Percentiles rank a stretch among this genome's conserved stretches.
phyloP scores from a whole-genome alignment of 2,888 invertebrate species.

The Andrena bucephala region DNA sequence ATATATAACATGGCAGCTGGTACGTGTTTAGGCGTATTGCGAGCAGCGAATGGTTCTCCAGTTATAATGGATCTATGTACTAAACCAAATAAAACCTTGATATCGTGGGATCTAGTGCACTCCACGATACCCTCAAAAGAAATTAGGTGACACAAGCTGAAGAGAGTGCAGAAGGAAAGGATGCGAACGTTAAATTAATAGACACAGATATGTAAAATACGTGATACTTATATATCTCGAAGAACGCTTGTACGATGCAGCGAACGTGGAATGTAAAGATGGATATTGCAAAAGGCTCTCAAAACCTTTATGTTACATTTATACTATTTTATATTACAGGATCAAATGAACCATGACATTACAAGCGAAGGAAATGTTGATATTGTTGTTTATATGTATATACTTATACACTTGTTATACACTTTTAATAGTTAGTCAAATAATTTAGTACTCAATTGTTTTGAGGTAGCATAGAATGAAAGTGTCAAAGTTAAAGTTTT shows the following conservation, averaged over 20 bases:
- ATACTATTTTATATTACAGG: constrained; percentile 17
- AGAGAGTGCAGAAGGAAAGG: constrained; percentile 17
- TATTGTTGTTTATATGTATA: constrained; percentile 4
- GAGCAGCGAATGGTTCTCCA: constrained; percentile 84
- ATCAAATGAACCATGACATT: not conserved
- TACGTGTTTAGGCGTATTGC: constrained; percentile 90
- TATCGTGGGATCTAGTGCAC: constrained; percentile 87
- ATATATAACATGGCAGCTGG: constrained; percentile 95
- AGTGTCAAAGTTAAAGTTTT: constrained; percentile 12
- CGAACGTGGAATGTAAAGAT: constrained; percentile 1
- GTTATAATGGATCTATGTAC: constrained; percentile 88
- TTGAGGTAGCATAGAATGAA: not conserved
- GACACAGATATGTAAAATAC: not conserved
- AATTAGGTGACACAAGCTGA: constrained; percentile 74
- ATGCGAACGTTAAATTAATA: constrained; percentile 16
- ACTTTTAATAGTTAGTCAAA: constrained; percentile 1
- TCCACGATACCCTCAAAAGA: constrained; percentile 75
- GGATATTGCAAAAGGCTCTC: constrained; percentile 5
- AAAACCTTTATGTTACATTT: constrained; percentile 16
- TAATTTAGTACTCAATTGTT: not conserved
- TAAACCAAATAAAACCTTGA: constrained; percentile 84
- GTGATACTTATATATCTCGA: not conserved
- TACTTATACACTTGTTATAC: not conserved
- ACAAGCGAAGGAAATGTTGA: not conserved
- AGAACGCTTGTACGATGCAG: not conserved